A percentile compares a stretch with the other conserved stretches of the same genome.
These are phyloP conservation scores for Pseudopleuronectes americanus DNA, from an alignment of 2,797 vertebrate species.

Conservation along the genomic window DNA sequence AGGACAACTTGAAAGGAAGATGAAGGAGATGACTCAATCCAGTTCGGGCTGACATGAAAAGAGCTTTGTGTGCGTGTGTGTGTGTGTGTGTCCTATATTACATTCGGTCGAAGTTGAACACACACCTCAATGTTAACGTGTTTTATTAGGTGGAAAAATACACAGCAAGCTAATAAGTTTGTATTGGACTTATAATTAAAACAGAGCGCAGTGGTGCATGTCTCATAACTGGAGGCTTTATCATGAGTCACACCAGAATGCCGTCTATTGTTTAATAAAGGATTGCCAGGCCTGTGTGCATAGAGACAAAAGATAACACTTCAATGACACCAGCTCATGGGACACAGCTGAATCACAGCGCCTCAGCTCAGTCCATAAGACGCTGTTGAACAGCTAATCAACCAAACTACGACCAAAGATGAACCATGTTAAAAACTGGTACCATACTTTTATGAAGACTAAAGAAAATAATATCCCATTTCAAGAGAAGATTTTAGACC, in stretches of 20 bases:
- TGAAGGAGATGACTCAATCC: slow-evolving; percentile 74
- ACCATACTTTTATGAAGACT: too few relatives aligned
- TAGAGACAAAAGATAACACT: slow-evolving; percentile 45
- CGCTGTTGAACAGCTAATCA: neutral
- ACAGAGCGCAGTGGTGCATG: slow-evolving; percentile 59
- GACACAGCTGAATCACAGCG: slow-evolving; percentile 5
- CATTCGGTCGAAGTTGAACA: slow-evolving; percentile 44
- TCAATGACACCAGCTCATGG: slow-evolving; percentile 48
- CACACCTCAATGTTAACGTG: slow-evolving; percentile 44
- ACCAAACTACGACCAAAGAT: slow-evolving; percentile 16
- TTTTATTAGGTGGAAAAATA: slow-evolving; percentile 61
- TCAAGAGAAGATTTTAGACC: neutral
- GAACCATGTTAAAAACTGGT: neutral
- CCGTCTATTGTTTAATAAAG: slow-evolving; percentile 61
- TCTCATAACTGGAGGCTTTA: slow-evolving; percentile 66
- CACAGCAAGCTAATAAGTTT: slow-evolving; percentile 67
- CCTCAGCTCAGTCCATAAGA: slow-evolving; percentile 8
- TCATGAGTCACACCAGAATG: slow-evolving; percentile 53
- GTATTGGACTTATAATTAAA: slow-evolving; percentile 77
- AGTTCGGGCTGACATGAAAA: slow-evolving; percentile 60
- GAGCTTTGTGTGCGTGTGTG: slow-evolving; percentile 35
- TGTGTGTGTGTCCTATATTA: slow-evolving; percentile 27
- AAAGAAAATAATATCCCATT: neutral
- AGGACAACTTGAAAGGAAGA: slow-evolving; percentile 71
- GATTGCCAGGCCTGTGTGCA: slow-evolving; percentile 38